phyloP scores from a whole-genome alignment of 2,888 invertebrate species.

The Ochlodes sylvanus region DNA sequence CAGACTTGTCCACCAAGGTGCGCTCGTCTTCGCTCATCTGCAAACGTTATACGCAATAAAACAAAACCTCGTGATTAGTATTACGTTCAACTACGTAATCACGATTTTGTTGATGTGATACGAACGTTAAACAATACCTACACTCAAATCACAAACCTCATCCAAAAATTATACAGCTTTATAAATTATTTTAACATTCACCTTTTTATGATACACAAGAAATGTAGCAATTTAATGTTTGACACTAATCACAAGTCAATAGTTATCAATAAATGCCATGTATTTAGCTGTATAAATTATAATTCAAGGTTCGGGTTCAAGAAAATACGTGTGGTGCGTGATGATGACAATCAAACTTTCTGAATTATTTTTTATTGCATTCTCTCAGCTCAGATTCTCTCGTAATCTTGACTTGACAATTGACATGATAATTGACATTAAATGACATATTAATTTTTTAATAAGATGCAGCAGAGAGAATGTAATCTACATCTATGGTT shows the following conservation, averaged over 20 bases:
- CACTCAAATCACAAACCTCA: neutral
- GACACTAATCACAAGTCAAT: constrained; percentile 16
- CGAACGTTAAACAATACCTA: constrained; percentile 1
- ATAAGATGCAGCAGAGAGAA: too few relatives aligned
- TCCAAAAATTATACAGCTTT: neutral
- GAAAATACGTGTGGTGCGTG: constrained; percentile 48
- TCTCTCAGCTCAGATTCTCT: neutral
- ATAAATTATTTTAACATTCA: constrained; percentile 10
- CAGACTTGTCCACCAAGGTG: constrained; percentile 84
- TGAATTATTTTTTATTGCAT: constrained; percentile 40
- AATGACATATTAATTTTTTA: too few relatives aligned
- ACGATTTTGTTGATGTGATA: constrained; percentile 38
- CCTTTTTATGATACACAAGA: constrained; percentile 24
- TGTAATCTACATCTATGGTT: too few relatives aligned
- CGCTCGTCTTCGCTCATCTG: constrained; percentile 79
- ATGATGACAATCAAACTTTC: constrained; percentile 52
- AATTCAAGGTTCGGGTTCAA: constrained; percentile 21
- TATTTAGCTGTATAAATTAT: constrained; percentile 13
- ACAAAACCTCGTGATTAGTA: constrained; percentile 53
- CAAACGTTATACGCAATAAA: constrained; percentile 16
- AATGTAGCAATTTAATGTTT: neutral
- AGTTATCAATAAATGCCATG: constrained; percentile 32
- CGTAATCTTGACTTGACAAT: too few relatives aligned
- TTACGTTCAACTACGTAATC: constrained; percentile 45
- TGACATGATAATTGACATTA: too few relatives aligned